A percentile compares a stretch with the other conserved stretches of the same genome.
Conservation (phyloP, 2,113 vertebrate species). For the Andinoacara biseriatus region DNA sequence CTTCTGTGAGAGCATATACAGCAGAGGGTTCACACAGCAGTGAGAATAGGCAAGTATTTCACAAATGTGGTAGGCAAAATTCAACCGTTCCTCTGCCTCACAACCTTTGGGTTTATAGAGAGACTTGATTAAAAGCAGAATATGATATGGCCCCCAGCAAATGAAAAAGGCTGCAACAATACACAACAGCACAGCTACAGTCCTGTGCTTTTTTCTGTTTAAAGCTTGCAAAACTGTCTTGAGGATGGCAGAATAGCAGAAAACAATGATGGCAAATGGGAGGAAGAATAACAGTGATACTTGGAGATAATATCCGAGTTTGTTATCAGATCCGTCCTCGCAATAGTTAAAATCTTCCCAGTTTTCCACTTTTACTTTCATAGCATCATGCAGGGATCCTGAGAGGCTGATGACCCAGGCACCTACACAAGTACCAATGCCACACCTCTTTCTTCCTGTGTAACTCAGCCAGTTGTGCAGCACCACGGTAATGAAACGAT, state of each 20-base stretch:
- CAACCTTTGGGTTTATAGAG: neutral
- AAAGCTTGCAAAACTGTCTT: conserved; percentile 63
- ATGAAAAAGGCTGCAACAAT: conserved; percentile 72
- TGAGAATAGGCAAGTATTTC: neutral
- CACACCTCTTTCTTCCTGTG: conserved; percentile 44
- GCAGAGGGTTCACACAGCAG: neutral
- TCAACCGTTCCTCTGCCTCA: neutral
- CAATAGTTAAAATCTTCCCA: fast-evolving
- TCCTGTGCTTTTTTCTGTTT: neutral
- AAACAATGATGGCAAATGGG: neutral
- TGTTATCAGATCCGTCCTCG: neutral
- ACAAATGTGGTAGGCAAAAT: conserved; percentile 21
- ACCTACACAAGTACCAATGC: conserved; percentile 50
- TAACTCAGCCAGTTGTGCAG: conserved; percentile 58
- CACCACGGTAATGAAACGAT: conserved; percentile 53
- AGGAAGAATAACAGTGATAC: neutral
- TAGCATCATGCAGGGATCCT: conserved; percentile 69
- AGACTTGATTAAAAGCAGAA: conserved; percentile 57
- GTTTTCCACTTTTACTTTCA: neutral
- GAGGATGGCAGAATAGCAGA: conserved; percentile 74
- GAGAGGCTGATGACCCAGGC: conserved; percentile 78
- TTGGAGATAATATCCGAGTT: neutral
- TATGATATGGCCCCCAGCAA: conserved; percentile 83
- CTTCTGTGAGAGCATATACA: neutral
- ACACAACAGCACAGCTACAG: neutral